Base-by-base conservation (phyloP, 2,797 vertebrate genomes). In the Synaphobranchus kaupii region DNA sequence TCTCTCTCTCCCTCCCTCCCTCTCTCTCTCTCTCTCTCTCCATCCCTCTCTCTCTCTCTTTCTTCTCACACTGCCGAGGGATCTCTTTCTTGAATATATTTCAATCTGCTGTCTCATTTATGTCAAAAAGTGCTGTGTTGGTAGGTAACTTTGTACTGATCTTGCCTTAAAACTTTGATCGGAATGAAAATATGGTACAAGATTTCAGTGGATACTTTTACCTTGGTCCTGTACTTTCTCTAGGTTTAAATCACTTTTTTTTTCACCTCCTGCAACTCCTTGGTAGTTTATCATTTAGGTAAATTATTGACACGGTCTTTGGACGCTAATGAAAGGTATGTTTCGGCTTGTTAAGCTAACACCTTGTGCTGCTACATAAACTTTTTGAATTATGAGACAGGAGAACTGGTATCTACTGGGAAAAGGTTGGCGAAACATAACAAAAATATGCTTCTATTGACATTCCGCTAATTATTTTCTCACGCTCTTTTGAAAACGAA, bases 311-410 rank as follows among this genome's bases (percentile, higher is more conserved):
- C 28, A 34, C 28, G 28, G n/a, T 71, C 68, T 71, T 15, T 71
- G 68, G 13, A 71, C 28, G 31, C 28, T 31, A 31, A 71, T 71
- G 68, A 34, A 28, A 15, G n/a, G n/a, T 31, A 71, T 34, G 28
- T 34, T 34, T 34, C 34, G 68, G 68, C 34, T 73, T 73, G 28
- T 31, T 73, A 73, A 73, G 2, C 68, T 9, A 66, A 66, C 60
- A n/a, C 60, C 60, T 66, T 8, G 60, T 6, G 22, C 44, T 31
- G 44, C 20, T 78, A 39, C 34, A 78, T 17, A 78, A 78, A 44
- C 73, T 78, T 20, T 73, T 13, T 78, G 73, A 78, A 78, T 78
- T 78, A 66, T n/a, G 31, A 78, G 73, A 44, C 34, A 78, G 34
- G 73, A 17, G 12, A 34, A 78, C 13, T 48, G 8, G 8, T 3